Evolutionary conservation across 2,113 vertebrate genomes (phyloP), one percentile per base, ranked within the genome.

Genomic region (Candoia aspera): DNA sequence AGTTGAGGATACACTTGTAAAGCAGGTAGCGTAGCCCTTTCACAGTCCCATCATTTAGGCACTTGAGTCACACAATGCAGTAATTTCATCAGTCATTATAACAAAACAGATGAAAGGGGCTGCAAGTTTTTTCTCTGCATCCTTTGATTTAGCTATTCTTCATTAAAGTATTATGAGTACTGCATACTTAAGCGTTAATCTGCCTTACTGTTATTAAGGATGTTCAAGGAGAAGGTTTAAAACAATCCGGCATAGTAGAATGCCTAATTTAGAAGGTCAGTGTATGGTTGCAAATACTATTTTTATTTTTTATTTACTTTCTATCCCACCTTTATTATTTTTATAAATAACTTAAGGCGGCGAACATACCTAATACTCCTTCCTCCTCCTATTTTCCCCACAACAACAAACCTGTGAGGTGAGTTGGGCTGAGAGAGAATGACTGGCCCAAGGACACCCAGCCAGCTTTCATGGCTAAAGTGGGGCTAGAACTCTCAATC

Each of bases 281-380:
- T 42, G 0, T 68, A 90, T 0, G 60, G 21, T 0, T 37, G 58
- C 6, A 58, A 62, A 19, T 0, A 64, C 54, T 0, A n/a, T 1
- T 42, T 42, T 42, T 42, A 42, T 42, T 42, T 42, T 42, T 42
- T 42, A 42, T 3, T 42, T 42, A 42, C 3, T 42, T 42, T 42
- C 42, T 42, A 42, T 42, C 42, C 42, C 42, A 3, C 42, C 42
- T 42, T 42, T 42, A 42, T 42, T 42, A 42, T 42, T 42, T 42
- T 42, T 42, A 42, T 42, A 42, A 42, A 42, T 42, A 42, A 42
- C 42, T 42, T 3, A 42, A 42, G 42, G 42, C 42, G 42, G 42
- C 42, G 42, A 42, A 42, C 42, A 42, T 42, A 42, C 42, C 42
- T 42, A 42, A 42, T 42, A 42, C 42, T 42, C 42, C 42, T 42